phyloP scores from a whole-genome alignment of 2,113 vertebrate species.

The Coryphaenoides rupestris region DNA sequence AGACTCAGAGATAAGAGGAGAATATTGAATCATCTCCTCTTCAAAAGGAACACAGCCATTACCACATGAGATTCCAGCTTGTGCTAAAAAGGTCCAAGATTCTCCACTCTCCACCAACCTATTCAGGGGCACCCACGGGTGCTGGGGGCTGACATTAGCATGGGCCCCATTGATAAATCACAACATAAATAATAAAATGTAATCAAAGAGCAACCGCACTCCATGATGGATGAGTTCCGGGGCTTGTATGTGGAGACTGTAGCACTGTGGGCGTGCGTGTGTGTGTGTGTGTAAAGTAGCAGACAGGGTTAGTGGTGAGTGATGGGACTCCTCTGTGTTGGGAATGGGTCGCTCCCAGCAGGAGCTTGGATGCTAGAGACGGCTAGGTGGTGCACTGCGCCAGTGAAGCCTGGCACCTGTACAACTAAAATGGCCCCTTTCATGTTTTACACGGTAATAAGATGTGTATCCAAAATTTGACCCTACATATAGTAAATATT shows the following conservation, averaged over 20 bases:
- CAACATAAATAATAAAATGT: slow-evolving; percentile 10
- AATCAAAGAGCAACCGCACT: slow-evolving; percentile 33
- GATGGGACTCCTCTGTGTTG: slow-evolving; percentile 58
- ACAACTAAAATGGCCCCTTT: slow-evolving; percentile 31
- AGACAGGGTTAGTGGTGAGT: slow-evolving; percentile 41
- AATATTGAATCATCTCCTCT: neutral
- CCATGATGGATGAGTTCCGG: slow-evolving; percentile 28
- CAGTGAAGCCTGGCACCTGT: slow-evolving; percentile 54
- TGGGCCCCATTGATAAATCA: slow-evolving; percentile 2
- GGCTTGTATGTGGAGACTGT: slow-evolving; percentile 35
- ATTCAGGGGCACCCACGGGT: slow-evolving; percentile 12
- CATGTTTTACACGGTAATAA: slow-evolving; percentile 15
- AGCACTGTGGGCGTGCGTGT: slow-evolving; percentile 13
- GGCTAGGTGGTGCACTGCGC: slow-evolving; percentile 72
- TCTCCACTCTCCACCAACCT: neutral
- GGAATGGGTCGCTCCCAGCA: slow-evolving; percentile 58
- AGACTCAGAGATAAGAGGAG: neutral
- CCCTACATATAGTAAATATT: too few species aligned
- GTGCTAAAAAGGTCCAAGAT: slow-evolving; percentile 7
- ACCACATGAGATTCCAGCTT: slow-evolving; percentile 12
- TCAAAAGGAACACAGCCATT: neutral
- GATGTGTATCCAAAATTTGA: neutral
- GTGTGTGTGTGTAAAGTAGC: slow-evolving; percentile 18
- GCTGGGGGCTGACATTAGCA: slow-evolving; percentile 5
- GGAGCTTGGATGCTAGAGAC: slow-evolving; percentile 32